Conservation (phyloP, 2,113 vertebrate genomes). For the Toxotes jaculatrix region DNA sequence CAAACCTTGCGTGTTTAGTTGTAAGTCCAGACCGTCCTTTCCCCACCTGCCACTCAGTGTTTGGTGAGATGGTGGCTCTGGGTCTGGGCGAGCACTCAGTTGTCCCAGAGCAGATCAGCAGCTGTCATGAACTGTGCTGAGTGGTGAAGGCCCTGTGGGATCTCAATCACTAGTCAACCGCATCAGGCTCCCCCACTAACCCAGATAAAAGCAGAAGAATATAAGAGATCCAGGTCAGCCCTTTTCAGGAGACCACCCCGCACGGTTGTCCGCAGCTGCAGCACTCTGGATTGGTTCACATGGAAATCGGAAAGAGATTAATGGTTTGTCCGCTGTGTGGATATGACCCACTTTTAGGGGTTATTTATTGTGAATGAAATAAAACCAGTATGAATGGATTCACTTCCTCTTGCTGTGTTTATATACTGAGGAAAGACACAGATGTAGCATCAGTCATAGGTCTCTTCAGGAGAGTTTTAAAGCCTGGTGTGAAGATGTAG, state of each 20-base stretch:
- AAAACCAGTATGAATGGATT: constrained; percentile 1
- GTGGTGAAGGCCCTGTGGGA: constrained; percentile 47
- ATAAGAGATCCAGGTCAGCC: constrained; percentile 41
- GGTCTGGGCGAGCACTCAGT: neutral
- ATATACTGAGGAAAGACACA: neutral
- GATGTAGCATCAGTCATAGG: neutral
- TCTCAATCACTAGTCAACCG: constrained; percentile 50
- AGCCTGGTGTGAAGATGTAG: neutral
- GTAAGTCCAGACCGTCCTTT: neutral
- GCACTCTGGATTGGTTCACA: neutral
- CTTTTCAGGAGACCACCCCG: constrained; percentile 23
- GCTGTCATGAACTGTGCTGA: constrained; percentile 43
- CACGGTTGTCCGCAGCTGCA: constrained; percentile 18
- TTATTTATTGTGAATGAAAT: neutral
- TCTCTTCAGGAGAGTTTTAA: neutral
- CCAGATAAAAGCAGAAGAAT: constrained; percentile 58
- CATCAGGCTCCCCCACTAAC: constrained; percentile 62
- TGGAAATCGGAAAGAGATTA: constrained; percentile 2
- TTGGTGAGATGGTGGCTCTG: neutral
- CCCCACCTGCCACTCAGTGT: constrained; percentile 25
- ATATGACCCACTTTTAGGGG: constrained; percentile 4
- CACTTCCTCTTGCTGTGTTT: neutral
- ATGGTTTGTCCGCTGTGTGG: neutral
- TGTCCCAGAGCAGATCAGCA: constrained; percentile 16
- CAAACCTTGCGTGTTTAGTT: neutral